phyloP scores from a whole-genome alignment of 2,113 vertebrate genomes.

The Neodontobutis hainanensis region DNA sequence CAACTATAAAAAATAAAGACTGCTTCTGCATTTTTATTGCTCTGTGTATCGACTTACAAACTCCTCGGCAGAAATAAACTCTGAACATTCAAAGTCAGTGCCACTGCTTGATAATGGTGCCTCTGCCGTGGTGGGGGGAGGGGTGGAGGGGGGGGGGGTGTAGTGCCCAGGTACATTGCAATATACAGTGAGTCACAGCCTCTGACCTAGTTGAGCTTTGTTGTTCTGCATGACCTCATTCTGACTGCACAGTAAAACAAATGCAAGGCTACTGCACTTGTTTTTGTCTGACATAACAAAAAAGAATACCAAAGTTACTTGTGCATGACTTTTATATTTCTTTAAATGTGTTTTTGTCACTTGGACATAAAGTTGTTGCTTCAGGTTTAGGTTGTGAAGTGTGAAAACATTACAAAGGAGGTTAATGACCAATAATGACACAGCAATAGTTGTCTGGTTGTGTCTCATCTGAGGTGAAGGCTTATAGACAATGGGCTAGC shows the following conservation, averaged over 20 bases:
- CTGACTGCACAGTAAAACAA: constrained; percentile 53
- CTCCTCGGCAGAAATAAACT: not conserved
- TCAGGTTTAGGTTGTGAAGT: not conserved
- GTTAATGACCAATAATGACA: not conserved
- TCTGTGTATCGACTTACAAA: constrained; percentile 2
- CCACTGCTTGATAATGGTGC: constrained; percentile 1
- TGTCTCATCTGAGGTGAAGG: constrained; percentile 2
- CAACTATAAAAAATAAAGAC: not conserved
- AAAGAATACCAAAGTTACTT: not conserved
- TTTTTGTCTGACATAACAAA: constrained; percentile 5
- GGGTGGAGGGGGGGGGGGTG: constrained; percentile 8
- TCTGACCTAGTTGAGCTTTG: constrained; percentile 66
- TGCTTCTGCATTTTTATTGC: not conserved
- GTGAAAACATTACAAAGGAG: too few species aligned
- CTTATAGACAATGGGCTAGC: constrained; percentile 48
- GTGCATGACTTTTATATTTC: not conserved
- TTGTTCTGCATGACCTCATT: constrained; percentile 64
- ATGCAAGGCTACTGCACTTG: constrained; percentile 37
- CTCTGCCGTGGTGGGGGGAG: not conserved
- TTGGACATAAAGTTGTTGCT: not conserved
- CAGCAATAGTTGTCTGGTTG: not conserved
- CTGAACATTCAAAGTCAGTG: not conserved
- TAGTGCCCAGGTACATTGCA: constrained; percentile 47
- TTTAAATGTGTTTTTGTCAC: not conserved
- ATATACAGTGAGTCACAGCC: constrained; percentile 54